Evolutionary conservation across 2,888 invertebrate species (phyloP), one percentile per base, ranked within the genome.

Genomic region (Notodonta dromedarius): DNA sequence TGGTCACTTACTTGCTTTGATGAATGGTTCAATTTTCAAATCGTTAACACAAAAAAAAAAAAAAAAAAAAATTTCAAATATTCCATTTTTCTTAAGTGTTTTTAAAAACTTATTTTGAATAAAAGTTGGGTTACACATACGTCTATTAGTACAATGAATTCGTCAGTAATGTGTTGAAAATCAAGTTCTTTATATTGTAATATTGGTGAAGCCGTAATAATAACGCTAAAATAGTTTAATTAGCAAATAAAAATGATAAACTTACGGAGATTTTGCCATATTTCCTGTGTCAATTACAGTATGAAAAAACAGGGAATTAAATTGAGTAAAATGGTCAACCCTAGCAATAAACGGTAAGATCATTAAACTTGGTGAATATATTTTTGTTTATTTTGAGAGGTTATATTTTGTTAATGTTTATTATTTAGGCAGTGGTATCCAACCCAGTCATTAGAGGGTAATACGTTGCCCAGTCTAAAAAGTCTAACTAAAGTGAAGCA

Each of bases 301-400:
- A 58, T 83, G 0, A 91, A 89, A 69, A 93, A 91, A 66, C 89
- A 88, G 71, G 91, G 90, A 4, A 55, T 88, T 2, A 91, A 90
- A 76, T 79, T 93, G 3, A 81, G 81, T 72, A 93, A 91, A 82
- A 86, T 93, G 88, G 67, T 93, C n/a, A 89, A 88, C 67, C 93
- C 91, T 0, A 88, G 78, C 68, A 70, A 63, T 40, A 90, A 90
- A 78, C 87, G 83, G 93, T 91, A 79, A 74, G 73, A 46, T 39
- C 40, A n/a, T 24, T 44, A 14, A 54, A 51, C 8, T 46, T 48
- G 8, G 59, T 57, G 13, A 32, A 24, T 12, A 24, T 56, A 50
- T 44, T 11, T 63, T 59, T 58, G 61, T 57, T 67, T 64, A 54
- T 56, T 68, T 58, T 65, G 46, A n/a, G 62, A 65, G 50, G 59